Base-by-base conservation (phyloP, 2,113 vertebrate genomes). In the Aphyosemion australe region DNA sequence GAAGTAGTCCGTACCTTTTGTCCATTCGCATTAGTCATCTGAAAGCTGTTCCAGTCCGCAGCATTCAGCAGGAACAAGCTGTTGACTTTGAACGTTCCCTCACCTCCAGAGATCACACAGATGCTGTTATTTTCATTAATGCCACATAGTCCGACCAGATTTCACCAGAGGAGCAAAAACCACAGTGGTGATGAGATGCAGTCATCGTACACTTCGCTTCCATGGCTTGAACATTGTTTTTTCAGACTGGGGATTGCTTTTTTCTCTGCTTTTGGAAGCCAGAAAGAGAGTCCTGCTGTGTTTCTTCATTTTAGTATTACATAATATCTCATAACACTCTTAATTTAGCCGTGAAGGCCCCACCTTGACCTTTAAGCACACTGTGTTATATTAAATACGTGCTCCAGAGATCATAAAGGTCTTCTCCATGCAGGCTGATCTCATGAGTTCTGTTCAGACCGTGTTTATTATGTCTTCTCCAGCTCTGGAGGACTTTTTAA, bases 71-170 rank as follows among this genome's bases (percentile, higher is more conserved):
- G 21, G 43, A 76, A 71, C 46, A 55, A 2, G 58, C 72, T 75
- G 76, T 56, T 83, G 80, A 85, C 76, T 79, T 71, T 62, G 56
- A 74, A 57, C 64, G 71, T 78, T 53, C 76, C 61, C 69, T 72
- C 34, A 19, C 65, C 34, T 58, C 46, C 37, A 72, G 74, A 74
- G 72, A 74, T 61, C 48, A 42, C 31, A 57, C 51, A 60, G 61
- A 55, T 21, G 59, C 73, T 65, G 53, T 60, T 54, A 47, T 63
- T 49, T 49, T 14, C 14, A 10, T 0, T 12, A 1, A 20, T 63
- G 74, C 77, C 85, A 76, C 59, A 56, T 20, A 13, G 46, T 77
- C 69, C 0, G 57, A 66, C 71, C 37, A 52, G 72, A 61, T 87
- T 84, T 71, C 69, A 52, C 56, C 21, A 41, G 55, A 14, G n/a